A percentile compares a stretch with the other conserved stretches of the same genome.
Evolutionary conservation across 2,797 vertebrate species (phyloP).

Genomic region (Parauchenoglanis punctatus): DNA sequence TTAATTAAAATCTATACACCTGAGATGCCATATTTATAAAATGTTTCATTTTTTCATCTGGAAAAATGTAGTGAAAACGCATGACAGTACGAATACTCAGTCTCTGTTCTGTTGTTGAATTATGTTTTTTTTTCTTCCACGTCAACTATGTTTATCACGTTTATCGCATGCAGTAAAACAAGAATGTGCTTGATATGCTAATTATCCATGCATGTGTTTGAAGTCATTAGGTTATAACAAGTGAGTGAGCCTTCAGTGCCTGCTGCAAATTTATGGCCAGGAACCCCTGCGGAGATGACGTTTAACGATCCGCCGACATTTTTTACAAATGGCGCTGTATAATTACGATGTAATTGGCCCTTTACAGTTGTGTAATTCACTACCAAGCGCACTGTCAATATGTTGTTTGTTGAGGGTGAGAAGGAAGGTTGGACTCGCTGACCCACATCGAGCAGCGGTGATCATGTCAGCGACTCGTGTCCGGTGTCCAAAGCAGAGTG

Average conservation of each 20-base stretch:
- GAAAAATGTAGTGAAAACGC: not conserved
- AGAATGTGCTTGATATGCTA: conserved; percentile 57
- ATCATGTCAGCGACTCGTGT: conserved; percentile 51
- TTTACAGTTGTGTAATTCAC: conserved; percentile 80
- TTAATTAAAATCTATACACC: not conserved
- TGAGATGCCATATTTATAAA: not conserved
- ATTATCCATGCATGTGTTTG: conserved; percentile 50
- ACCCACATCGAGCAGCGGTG: conserved; percentile 66
- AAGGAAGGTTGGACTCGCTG: conserved; percentile 74
- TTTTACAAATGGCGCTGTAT: conserved; percentile 74
- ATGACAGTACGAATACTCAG: not conserved
- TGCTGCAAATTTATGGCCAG: conserved; percentile 68
- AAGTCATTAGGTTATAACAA: conserved; percentile 49
- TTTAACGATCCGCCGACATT: conserved; percentile 68
- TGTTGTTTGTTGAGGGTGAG: conserved; percentile 76
- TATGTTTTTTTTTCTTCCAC: conserved; percentile 7
- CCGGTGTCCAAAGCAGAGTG: not conserved
- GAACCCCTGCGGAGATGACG: conserved; percentile 66
- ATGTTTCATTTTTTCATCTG: not conserved
- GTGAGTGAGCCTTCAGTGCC: conserved; percentile 35
- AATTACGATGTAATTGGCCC: conserved; percentile 78
- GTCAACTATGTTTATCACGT: conserved; percentile 35
- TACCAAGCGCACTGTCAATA: conserved; percentile 77
- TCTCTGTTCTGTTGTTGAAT: not conserved
- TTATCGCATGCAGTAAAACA: conserved; percentile 48